phyloP scores from a whole-genome alignment of 2,113 vertebrate species.

The Bos javanicus region DNA sequence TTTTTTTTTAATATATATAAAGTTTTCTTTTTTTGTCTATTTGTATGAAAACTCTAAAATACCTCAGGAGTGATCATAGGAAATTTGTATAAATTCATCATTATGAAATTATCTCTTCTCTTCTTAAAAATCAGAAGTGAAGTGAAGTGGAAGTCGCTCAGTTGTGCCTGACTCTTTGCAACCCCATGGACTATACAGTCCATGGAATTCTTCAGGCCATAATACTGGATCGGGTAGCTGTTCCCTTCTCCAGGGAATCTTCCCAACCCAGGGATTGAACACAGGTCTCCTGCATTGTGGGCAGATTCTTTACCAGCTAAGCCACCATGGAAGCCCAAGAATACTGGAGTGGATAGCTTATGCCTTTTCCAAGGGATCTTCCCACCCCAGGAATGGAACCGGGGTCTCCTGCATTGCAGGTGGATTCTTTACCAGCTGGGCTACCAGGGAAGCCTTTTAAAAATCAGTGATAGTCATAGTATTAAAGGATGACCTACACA shows the following conservation, averaged over 20 bases:
- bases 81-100: neutral
- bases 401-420: neutral
- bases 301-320: neutral
- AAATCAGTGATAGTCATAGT: neutral
- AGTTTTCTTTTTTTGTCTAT: neutral
- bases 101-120: neutral
- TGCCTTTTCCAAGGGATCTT: neutral
- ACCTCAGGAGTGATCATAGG: neutral
- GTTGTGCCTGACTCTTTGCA: neutral
- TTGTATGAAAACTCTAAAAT: conserved; percentile 16
- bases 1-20: neutral
- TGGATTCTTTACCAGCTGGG: neutral
- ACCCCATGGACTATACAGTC: neutral
- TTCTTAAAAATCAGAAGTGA: neutral
- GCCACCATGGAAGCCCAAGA: neutral
- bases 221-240: neutral
- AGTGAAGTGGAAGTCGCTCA: neutral
- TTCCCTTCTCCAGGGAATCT: neutral
- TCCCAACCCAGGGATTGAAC: neutral
- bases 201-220: neutral
- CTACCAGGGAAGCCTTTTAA: neutral
- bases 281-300: neutral
- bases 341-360: neutral
- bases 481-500: neutral
- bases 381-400: neutral